Percentiles rank a stretch among this genome's conserved stretches.
phyloP scores from a whole-genome alignment of 2,797 vertebrate species.

The Sebastes variabilis region DNA sequence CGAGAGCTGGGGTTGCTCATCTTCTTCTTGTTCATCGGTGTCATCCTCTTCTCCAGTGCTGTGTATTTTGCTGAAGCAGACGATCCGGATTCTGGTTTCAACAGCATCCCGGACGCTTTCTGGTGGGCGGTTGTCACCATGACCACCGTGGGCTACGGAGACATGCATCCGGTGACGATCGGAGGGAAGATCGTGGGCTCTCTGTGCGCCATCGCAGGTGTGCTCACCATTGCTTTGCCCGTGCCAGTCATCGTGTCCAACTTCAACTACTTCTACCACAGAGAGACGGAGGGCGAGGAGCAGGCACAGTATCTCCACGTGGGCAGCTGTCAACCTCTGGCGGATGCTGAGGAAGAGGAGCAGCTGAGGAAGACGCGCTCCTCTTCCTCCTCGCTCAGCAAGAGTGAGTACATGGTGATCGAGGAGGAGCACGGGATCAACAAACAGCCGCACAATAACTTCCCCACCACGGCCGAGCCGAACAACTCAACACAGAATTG shows the following conservation, averaged over 20 bases:
- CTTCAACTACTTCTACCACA: slow-evolving; percentile 99
- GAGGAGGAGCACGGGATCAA: slow-evolving; percentile 94
- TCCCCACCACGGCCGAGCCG: slow-evolving; percentile 71
- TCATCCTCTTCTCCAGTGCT: slow-evolving; percentile 97
- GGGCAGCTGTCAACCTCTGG: slow-evolving; percentile 94
- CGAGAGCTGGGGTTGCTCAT: slow-evolving; percentile 94
- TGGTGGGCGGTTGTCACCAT: slow-evolving; percentile 99
- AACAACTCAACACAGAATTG: slow-evolving; percentile 91
- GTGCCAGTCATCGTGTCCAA: slow-evolving; percentile 99
- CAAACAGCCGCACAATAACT: slow-evolving; percentile 87
- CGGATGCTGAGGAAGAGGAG: slow-evolving; percentile 85
- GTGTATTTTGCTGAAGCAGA: slow-evolving; percentile 98
- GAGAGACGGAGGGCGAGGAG: slow-evolving; percentile 98
- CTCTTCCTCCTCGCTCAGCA: slow-evolving; percentile 94
- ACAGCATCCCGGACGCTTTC: slow-evolving; percentile 97
- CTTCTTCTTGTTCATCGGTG: slow-evolving; percentile 97
- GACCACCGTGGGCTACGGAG: slow-evolving; percentile 98
- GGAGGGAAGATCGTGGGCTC: slow-evolving; percentile 98
- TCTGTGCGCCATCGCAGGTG: slow-evolving; percentile 95
- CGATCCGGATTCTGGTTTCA: slow-evolving; percentile 94
- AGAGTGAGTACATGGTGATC: slow-evolving; percentile 98
- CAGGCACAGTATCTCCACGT: slow-evolving; percentile 97
- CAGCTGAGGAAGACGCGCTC: slow-evolving; percentile 90
- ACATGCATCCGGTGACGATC: slow-evolving; percentile 98
- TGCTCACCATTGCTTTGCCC: slow-evolving; percentile 95